Base-by-base conservation (phyloP, 2,797 vertebrate genomes). In the Gouania willdenowi region DNA sequence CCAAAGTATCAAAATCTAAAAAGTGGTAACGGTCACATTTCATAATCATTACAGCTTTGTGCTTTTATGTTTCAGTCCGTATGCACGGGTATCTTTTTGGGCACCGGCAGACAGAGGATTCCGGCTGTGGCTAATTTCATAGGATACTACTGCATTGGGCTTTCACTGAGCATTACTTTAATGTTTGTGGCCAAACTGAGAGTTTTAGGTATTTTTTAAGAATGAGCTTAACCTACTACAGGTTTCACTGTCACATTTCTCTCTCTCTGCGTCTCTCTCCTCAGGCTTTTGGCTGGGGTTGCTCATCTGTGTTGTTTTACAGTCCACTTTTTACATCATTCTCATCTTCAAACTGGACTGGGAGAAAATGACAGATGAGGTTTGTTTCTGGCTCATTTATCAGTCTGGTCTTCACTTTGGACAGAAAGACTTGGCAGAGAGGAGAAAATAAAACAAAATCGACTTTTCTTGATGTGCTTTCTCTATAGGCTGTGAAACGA, bases 261-360 rank as follows among this genome's bases (percentile, higher is more conserved):
- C 7, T 19, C 26, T 50, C 36, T 29, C 36, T 42, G 8, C 2
- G 7, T 19, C 26, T 50, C 36, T 29, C 36, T 42, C 8, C 2
- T 9, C 68, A 97, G 95, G 94, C 19, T 90, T 94, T 40, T 97
- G 94, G 94, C 64, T 88, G 1, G 94, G 95, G 6, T 79, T 97
- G 32, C 70, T 93, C 1, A 13, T 92, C 41, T 92, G 90, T 15
- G 70, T 87, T 4, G 50, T 78, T 15, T 30, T 92, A 22, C 91
- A 95, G 43, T 87, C 89, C 0, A 36, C 60, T n/a, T 92, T 93
- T 60, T 94, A 91, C 66, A 71, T 84, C 0, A 46, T 59, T 5
- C 77, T 93, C 28, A 89, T 94, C 61, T 70, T 90, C 31, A 87
- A 32, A 15, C 32, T 78, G 27, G 72, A 75, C 46, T 81, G 78